phyloP scores from a whole-genome alignment of 1,140 invertebrate species.

The Brachionus koreanus region DNA sequence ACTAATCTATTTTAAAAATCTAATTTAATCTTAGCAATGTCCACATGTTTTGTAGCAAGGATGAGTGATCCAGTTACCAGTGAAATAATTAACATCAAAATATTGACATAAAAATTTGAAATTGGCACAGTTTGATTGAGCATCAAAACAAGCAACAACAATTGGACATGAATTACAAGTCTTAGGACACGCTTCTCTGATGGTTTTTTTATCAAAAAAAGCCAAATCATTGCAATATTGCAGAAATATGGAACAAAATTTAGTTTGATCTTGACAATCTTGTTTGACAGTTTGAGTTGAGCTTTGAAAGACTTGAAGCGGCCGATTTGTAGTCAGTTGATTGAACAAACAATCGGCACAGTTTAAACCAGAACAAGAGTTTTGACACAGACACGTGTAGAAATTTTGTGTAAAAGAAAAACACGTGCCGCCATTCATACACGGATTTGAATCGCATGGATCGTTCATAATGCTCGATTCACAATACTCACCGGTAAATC shows the following conservation, averaged over 20 bases:
- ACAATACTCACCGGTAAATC: slow-evolving; percentile 29
- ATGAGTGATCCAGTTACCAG: neutral
- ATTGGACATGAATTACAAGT: neutral
- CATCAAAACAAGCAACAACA: neutral
- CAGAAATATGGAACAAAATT: neutral
- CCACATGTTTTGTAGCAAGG: slow-evolving; percentile 14
- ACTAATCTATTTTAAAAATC: neutral
- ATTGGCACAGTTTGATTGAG: neutral
- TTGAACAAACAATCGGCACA: neutral
- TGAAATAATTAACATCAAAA: slow-evolving; percentile 11
- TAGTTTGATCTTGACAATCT: neutral
- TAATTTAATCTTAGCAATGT: slow-evolving; percentile 10
- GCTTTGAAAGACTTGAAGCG: neutral
- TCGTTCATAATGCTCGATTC: neutral
- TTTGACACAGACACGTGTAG: slow-evolving; percentile 4
- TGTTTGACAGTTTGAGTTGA: neutral
- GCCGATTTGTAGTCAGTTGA: neutral
- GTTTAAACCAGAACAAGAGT: neutral
- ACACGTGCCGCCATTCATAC: slow-evolving; percentile 27
- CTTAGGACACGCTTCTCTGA: neutral
- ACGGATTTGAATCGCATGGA: neutral
- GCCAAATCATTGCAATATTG: neutral
- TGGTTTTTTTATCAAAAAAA: slow-evolving; percentile 23
- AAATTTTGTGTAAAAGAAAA: neutral
- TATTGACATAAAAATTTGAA: neutral